These are phyloP conservation scores for Sinonovacula constricta DNA, from an alignment of 1,140 invertebrate species.

Conservation along the genomic window DNA sequence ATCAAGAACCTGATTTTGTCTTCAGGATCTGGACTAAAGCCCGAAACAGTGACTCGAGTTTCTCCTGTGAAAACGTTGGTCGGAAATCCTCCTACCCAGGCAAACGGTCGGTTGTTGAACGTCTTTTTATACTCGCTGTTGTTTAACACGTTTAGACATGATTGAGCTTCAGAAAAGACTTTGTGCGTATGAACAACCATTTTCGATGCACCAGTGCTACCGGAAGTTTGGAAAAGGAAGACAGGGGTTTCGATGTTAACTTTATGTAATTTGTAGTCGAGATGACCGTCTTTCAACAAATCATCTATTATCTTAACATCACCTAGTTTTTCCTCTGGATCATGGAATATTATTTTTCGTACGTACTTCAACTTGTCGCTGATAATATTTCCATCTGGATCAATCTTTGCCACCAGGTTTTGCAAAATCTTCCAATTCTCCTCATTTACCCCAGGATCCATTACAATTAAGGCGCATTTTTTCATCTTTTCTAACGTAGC, in stretches of 20 bases:
- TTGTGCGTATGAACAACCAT: constrained; percentile 2
- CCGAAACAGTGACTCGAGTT: constrained; percentile 3
- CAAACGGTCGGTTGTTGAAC: constrained; percentile 14
- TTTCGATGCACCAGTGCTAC: constrained; percentile 20
- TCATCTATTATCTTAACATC: background rate
- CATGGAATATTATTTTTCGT: constrained; percentile 13
- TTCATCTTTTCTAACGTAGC: constrained; percentile 6
- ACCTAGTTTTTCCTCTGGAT: background rate
- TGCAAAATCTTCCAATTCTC: constrained; percentile 5
- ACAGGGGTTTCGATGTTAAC: background rate
- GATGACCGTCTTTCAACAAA: background rate
- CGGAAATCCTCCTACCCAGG: constrained; percentile 8
- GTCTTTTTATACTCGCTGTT: background rate
- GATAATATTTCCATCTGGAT: background rate
- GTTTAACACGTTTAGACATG: background rate
- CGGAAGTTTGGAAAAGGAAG: constrained; percentile 5
- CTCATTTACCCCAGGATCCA: constrained; percentile 3
- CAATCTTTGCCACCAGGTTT: background rate
- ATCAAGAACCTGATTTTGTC: too few species aligned
- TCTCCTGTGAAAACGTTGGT: background rate
- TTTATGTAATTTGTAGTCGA: background rate
- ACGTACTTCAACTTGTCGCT: constrained; percentile 12
- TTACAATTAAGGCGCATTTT: background rate
- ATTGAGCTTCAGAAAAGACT: too few species aligned
- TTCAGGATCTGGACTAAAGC: background rate